Base-by-base conservation (phyloP, 2,888 invertebrate genomes). In the Cephus rjabovi region DNA sequence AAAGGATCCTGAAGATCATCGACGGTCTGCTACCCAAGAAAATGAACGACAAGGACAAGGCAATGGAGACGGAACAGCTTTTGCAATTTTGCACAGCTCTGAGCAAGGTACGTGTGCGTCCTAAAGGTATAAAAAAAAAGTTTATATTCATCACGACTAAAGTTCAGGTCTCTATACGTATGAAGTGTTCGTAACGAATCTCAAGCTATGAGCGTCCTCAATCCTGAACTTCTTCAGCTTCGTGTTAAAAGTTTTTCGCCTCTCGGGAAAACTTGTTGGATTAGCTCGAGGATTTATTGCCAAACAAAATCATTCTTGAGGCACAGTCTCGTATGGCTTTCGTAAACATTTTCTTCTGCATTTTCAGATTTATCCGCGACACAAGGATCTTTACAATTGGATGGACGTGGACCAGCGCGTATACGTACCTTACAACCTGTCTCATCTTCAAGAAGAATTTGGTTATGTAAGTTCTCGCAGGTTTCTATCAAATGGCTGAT, bases 361-460 rank as follows among this genome's bases (percentile, higher is more conserved):
- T 56, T 56, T 23, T 23, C 9, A 92, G 92, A 89, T 92, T 75
- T 90, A 90, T 83, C 92, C 92, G 31, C 87, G 91, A 81, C 89
- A 91, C 84, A 92, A 92, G 82, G 92, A 92, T 80, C 87, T 92
- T 30, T 90, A 91, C 80, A 90, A 90, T 79, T 90, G 90, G 87
- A 88, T 92, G 75, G 90, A 92, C 81, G 88, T 92, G 40, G 90
- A 92, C 83, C 89, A 92, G 84, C 87, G 90, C 79, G 89, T 91
- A 79, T 92, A 91, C 85, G 89, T 91, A 82, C 87, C 90, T 76
- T 92, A 91, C 87, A 89, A 91, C 80, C 84, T 93, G 79, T 90
- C 91, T 75, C 87, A 91, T 80, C 89, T 93, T 37, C 93, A 93
- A 84, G 89, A 91, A 76, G 89, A 88, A 79, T 93, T 92, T 84